phyloP scores from a whole-genome alignment of 2,113 vertebrate genomes.

The Microtus richardsoni region DNA sequence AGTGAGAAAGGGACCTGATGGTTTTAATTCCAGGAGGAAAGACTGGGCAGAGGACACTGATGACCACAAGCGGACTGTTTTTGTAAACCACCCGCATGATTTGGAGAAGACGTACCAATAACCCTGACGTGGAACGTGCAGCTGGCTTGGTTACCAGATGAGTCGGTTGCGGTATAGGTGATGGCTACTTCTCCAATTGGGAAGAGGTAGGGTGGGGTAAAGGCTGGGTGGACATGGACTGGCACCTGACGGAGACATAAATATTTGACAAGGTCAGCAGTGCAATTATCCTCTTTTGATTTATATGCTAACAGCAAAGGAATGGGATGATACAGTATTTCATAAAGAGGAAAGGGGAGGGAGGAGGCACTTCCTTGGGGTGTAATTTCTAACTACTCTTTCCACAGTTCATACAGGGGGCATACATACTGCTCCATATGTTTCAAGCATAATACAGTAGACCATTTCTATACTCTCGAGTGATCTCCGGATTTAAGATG shows the following conservation, averaged over 20 bases:
- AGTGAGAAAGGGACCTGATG: background rate
- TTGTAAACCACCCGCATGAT: background rate
- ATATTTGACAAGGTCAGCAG: slow-evolving; percentile 40
- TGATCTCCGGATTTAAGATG: background rate
- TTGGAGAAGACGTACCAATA: slow-evolving; percentile 90
- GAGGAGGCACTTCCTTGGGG: background rate
- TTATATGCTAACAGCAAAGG: background rate
- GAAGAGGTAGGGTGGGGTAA: slow-evolving; percentile 93
- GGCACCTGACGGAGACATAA: slow-evolving; percentile 87
- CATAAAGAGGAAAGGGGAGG: background rate
- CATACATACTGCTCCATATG: background rate
- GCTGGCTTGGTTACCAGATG: slow-evolving; percentile 92
- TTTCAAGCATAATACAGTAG: background rate
- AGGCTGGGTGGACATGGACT: slow-evolving; percentile 93
- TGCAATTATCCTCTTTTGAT: background rate
- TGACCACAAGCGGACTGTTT: background rate
- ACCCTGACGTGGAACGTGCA: slow-evolving; percentile 95
- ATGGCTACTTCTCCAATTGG: slow-evolving; percentile 93
- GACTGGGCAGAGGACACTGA: background rate
- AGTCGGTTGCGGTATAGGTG: slow-evolving; percentile 92
- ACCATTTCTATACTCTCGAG: background rate
- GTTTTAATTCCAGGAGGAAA: background rate
- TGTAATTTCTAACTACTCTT: background rate
- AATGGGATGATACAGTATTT: background rate
- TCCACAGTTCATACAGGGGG: background rate